phyloP scores from a whole-genome alignment of 2,888 invertebrate species.

The Melipona bicolor region DNA sequence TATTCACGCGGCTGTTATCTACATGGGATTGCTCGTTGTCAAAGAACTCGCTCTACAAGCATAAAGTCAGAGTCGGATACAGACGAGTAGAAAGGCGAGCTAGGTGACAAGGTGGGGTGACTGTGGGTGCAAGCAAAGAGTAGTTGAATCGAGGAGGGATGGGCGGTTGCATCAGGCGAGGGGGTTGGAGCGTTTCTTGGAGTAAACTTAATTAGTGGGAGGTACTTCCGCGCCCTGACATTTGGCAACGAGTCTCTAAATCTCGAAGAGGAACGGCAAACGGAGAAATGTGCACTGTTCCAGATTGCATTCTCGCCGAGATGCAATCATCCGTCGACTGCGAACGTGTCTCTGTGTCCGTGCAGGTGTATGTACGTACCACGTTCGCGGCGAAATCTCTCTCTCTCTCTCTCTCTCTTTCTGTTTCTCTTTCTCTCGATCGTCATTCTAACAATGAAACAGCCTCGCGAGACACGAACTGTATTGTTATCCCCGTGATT shows the following conservation, averaged over 20 bases:
- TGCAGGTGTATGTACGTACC: not conserved
- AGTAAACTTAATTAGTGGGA: slow-evolving; percentile 78
- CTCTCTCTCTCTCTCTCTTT: slow-evolving; percentile 5
- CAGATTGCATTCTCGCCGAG: slow-evolving; percentile 72
- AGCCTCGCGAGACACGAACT: not conserved
- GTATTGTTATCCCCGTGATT: slow-evolving; percentile 28
- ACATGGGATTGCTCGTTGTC: slow-evolving; percentile 40
- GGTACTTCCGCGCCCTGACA: slow-evolving; percentile 72
- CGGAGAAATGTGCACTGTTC: slow-evolving; percentile 62
- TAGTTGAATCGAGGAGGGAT: slow-evolving; percentile 1
- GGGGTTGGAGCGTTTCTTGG: slow-evolving; percentile 67
- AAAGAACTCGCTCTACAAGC: slow-evolving; percentile 66
- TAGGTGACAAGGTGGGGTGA: slow-evolving; percentile 25
- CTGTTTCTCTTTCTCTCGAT: slow-evolving; percentile 17
- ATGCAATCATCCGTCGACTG: slow-evolving; percentile 70
- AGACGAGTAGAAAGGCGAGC: slow-evolving; percentile 13
- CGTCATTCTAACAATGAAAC: slow-evolving; percentile 17
- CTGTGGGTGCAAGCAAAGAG: slow-evolving; percentile 23
- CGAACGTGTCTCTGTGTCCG: slow-evolving; percentile 16
- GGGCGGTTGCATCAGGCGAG: slow-evolving; percentile 4
- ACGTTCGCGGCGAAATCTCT: slow-evolving; percentile 12
- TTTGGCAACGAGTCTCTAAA: slow-evolving; percentile 78
- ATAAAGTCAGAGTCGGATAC: slow-evolving; percentile 1
- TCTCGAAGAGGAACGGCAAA: slow-evolving; percentile 71
- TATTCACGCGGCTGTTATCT: not conserved